Evolutionary conservation across 1,140 invertebrate species (phyloP).

Genomic region (Thaumatotibia leucotreta): DNA sequence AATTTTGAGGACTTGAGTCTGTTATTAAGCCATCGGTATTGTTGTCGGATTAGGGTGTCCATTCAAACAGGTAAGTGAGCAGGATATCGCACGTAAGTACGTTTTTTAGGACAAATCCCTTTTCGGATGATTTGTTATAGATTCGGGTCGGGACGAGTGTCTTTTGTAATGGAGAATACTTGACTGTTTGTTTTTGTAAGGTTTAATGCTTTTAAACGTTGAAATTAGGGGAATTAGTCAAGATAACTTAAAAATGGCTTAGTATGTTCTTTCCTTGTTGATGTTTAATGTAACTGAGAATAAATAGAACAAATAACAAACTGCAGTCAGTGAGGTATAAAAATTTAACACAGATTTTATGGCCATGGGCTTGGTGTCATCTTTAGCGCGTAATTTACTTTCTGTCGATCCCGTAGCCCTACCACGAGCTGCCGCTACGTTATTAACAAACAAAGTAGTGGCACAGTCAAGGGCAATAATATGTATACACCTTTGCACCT

Average conservation of each 20-base stretch:
- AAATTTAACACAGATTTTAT: too few relatives aligned
- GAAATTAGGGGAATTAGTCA: not conserved
- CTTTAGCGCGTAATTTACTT: too few relatives aligned
- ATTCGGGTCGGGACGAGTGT: slow-evolving; percentile 42
- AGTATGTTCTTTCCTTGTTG: not conserved
- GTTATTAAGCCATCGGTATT: slow-evolving; percentile 29
- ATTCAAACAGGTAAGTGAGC: slow-evolving; percentile 56
- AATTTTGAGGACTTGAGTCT: not conserved
- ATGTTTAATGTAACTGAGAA: not conserved
- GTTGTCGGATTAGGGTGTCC: slow-evolving; percentile 47
- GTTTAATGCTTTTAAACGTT: not conserved
- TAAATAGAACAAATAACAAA: not conserved
- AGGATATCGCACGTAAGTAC: slow-evolving; percentile 27
- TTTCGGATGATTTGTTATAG: slow-evolving; percentile 40
- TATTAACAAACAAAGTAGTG: too few relatives aligned
- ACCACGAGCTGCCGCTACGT: too few relatives aligned
- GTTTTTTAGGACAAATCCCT: slow-evolving; percentile 30
- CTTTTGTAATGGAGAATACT: not conserved
- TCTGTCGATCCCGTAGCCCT: too few relatives aligned
- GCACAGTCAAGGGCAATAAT: too few relatives aligned
- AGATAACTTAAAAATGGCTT: not conserved
- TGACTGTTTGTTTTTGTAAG: slow-evolving; percentile 4
- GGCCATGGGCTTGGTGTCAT: too few relatives aligned
- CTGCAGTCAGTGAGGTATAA: not conserved
- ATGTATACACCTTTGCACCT: too few relatives aligned